Evolutionary conservation across 2,113 vertebrate genomes (phyloP).

Genomic region (Odontophorus gujanensis): DNA sequence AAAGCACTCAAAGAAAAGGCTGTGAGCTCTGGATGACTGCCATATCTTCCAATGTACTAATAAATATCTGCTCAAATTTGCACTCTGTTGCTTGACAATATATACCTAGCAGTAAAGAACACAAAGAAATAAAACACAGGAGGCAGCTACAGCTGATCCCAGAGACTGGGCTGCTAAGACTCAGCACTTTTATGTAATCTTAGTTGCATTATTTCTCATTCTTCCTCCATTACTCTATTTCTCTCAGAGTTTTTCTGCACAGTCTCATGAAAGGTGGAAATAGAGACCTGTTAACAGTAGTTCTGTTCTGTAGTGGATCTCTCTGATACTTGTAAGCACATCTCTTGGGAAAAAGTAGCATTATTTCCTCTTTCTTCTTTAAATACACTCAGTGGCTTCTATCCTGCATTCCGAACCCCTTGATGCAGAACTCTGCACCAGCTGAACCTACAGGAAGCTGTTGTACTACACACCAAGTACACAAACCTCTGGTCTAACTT

Average conservation of each 20-base stretch:
- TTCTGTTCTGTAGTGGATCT: not conserved
- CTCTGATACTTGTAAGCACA: not conserved
- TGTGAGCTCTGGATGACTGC: not conserved
- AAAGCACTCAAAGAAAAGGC: not conserved
- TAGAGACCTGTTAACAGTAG: not conserved
- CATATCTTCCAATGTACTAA: not conserved
- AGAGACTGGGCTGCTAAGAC: not conserved
- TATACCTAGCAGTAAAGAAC: not conserved
- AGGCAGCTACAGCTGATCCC: not conserved
- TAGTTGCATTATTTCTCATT: not conserved
- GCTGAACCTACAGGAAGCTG: rapidly evolving
- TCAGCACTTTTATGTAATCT: not conserved
- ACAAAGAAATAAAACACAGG: not conserved
- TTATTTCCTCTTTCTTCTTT: not conserved
- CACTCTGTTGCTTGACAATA: not conserved
- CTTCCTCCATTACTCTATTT: not conserved
- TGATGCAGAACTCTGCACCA: not conserved
- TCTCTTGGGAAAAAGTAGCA: not conserved
- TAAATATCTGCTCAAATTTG: not conserved
- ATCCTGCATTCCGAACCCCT: not conserved
- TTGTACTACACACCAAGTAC: rapidly evolving
- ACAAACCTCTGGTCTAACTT: not conserved
- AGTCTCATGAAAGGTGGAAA: not conserved
- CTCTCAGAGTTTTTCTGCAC: not conserved
- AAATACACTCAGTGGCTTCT: not conserved